phyloP scores from a whole-genome alignment of 2,888 invertebrate species.

The Drosophila longiperda region DNA sequence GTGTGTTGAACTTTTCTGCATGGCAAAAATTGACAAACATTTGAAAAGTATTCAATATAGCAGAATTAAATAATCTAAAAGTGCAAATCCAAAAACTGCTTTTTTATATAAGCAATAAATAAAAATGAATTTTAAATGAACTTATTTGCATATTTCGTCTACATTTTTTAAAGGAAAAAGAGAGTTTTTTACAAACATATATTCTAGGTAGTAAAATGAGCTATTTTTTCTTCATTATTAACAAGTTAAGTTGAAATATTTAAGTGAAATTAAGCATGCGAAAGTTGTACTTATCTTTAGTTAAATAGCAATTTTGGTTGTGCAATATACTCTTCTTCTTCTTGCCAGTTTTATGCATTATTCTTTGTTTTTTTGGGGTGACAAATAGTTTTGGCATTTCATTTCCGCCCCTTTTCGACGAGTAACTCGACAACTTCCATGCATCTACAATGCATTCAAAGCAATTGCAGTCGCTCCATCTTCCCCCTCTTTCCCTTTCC shows the following conservation, averaged over 20 bases:
- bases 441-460: constrained; percentile 14
- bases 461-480: background rate
- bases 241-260: background rate
- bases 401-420: constrained; percentile 1
- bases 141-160: background rate
- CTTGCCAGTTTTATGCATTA: constrained; percentile 22
- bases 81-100: too few relatives aligned
- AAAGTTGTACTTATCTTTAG: background rate
- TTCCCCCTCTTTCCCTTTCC: background rate
- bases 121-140: background rate
- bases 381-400: constrained; percentile 55
- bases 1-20: constrained; percentile 56
- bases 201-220: too few relatives aligned
- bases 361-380: constrained; percentile 18
- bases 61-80: too few relatives aligned
- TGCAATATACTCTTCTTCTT: background rate
- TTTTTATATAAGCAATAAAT: background rate
- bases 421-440: constrained; percentile 34
- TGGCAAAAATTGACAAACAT: constrained; percentile 38
- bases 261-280: background rate
- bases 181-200: too few relatives aligned
- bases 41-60: background rate
- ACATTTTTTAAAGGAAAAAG: too few relatives aligned
- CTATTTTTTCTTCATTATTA: too few relatives aligned
- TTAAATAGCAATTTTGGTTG: background rate